These are phyloP conservation scores for Onychostruthus taczanowskii DNA, from an alignment of 2,113 vertebrate genomes.

Conservation along the genomic window DNA sequence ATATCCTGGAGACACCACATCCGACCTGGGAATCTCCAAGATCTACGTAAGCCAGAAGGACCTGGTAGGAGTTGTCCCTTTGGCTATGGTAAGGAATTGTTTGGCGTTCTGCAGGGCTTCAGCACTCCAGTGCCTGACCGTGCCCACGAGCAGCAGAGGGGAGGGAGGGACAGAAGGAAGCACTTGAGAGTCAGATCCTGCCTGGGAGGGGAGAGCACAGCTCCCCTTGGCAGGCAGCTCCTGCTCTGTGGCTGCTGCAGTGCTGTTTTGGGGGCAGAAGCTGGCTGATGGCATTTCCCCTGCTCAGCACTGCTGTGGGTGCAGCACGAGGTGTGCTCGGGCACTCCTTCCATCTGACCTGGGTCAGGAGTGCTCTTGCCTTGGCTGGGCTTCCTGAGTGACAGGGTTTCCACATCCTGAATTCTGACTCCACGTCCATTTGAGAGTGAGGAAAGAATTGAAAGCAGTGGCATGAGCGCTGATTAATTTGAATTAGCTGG, in stretches of 20 bases:
- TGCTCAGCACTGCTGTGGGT: neutral
- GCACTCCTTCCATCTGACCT: neutral
- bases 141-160: neutral
- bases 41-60: constrained; percentile 89
- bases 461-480: neutral
- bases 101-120: neutral
- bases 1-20: constrained; percentile 72
- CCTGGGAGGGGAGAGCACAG: neutral
- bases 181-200: neutral
- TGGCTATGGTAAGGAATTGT: constrained; percentile 85
- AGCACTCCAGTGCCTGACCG: neutral
- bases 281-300: neutral
- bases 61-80: constrained; percentile 82
- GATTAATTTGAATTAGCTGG: neutral
- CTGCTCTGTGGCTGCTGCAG: neutral
- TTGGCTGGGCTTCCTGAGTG: neutral
- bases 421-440: neutral
- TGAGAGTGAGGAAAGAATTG: neutral
- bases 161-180: neutral
- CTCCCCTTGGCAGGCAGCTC: neutral
- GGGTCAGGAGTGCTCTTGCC: accelerated
- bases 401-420: too few relatives aligned
- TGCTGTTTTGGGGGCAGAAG: neutral
- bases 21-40: constrained; percentile 83
- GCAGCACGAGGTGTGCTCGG: neutral